Evolutionary conservation across 2,797 vertebrate species (phyloP), one percentile per base, ranked within the genome.

Genomic region (Clarias fuscus): DNA sequence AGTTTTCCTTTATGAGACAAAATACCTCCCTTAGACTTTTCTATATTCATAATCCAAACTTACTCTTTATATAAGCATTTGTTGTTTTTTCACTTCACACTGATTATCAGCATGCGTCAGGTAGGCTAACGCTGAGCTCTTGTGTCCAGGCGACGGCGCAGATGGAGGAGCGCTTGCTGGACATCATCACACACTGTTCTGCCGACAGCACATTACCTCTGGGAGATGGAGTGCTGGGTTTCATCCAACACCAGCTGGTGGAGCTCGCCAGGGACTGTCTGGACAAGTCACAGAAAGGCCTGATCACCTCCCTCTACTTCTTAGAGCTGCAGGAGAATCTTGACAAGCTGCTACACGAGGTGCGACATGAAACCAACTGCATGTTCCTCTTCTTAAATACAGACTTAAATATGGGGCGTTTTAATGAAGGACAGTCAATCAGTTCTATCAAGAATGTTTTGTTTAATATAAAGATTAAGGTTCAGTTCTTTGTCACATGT

Each of bases 211-310:
- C 95, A 37, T 94, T 99, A 93, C 98, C 96, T 0, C 93, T 99
- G 89, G 97, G 97, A 0, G 98, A 99, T 0, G 98, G 98, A 0
- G 97, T 99, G 59, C 93, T 99, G 94, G 97, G 98, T 88, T 99
- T 99, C 94, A 99, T 99, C 93, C 98, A 99, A 91, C 98, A 99
- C 94, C 98, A 99, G 95, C 96, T 99, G 92, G 93, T 97, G 0
- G 98, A 99, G 92, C 93, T 99, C 92, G 97, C 97, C 86, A 94
- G 98, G 0, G 98, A 99, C 95, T 99, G 98, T 90, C 94, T 99
- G 93, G 97, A 98, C 84, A 99, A 99, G 92, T 98, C 97, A 43
- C 96, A 95, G 85, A 97, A 95, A 71, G 98, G 96, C 73, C 96
- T 99, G 80, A 95, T 99, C 90, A 99, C 98, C n/a, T 98, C 98